Conservation (phyloP, 2,797 vertebrate genomes). For the Lindbergichthys nudifrons region DNA sequence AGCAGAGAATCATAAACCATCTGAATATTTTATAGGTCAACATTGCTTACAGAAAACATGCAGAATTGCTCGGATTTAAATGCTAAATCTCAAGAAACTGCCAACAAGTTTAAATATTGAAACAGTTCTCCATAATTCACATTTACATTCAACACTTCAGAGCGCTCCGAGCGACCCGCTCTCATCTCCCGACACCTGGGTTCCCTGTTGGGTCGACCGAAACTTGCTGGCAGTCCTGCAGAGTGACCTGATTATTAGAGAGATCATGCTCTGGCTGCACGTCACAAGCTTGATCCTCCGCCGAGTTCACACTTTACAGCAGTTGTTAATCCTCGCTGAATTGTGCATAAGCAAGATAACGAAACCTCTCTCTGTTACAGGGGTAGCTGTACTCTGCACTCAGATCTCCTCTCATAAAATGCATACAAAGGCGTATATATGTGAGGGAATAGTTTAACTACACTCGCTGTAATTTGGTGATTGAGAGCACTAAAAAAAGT, state of each 20-base stretch:
- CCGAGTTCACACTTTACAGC: conserved; percentile 54
- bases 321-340: conserved; percentile 57
- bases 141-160: conserved; percentile 47
- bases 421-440: conserved; percentile 32
- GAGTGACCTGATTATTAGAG: conserved; percentile 69
- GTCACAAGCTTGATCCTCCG: conserved; percentile 51
- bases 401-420: conserved; percentile 35
- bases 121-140: conserved; percentile 58
- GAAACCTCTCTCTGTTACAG: conserved; percentile 23
- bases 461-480: conserved; percentile 51
- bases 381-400: conserved; percentile 10
- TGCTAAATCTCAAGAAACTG: conserved; percentile 36
- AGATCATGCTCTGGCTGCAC: conserved; percentile 48
- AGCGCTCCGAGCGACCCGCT: conserved; percentile 9
- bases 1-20: conserved; percentile 40
- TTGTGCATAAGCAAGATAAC: conserved; percentile 58
- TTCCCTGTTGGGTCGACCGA: conserved; percentile 39
- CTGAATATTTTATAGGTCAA: conserved; percentile 64
- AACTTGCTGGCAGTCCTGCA: conserved; percentile 56
- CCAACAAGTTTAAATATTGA: conserved; percentile 55
- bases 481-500: conserved; percentile 39
- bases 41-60: conserved; percentile 36
- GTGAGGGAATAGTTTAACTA: conserved; percentile 47
- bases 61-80: conserved; percentile 35
- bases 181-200: conserved; percentile 54